Base-by-base conservation (phyloP, 2,888 invertebrate species). In the Limnephilus rhombicus region DNA sequence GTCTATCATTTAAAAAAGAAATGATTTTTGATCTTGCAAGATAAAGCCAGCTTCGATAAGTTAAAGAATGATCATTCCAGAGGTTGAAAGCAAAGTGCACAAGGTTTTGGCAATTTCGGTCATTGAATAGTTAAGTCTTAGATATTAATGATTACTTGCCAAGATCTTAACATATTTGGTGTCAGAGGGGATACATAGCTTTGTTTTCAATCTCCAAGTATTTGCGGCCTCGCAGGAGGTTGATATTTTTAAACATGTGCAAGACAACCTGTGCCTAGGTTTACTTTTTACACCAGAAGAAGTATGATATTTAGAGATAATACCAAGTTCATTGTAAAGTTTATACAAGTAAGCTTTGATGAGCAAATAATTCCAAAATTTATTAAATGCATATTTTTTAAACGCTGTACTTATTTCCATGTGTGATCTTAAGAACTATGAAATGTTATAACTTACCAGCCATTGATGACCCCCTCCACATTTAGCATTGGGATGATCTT, bases 401-500 rank as follows among this genome's bases (percentile, higher is more conserved):
- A 34, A 53, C 29, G 31, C 49, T 86, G 86, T 29, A 15, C 2
- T 86, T 49, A 49, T 49, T 45, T 86, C 41, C 37, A n/a, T 13
- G 13, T 49, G 11, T 49, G 0, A 11, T 86, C 24, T 68, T 68
- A 68, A 29, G 31, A 90, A 45, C 9, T 31, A n/a, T 9, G 24
- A 68, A 68, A 68, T 68, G 68, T 83, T n/a, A 85, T 85, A 89
- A 96, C 97, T 97, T 95, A 98, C 98, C 98, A 98, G 94, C 98
- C 98, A 95, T 98, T 98, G 95, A 98, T 97, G 93, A 98, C 98
- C 2, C 98, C 98, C 94, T 98, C 98, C 31, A 98, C 97, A 95
- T 98, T 98, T 94, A 98, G 96, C 98, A 98, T 98, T 11, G 98
- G 98, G 53, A 98, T 97, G 93, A 98, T 97, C 95, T 98, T 98